These are phyloP conservation scores for Vimba vimba DNA, from an alignment of 2,113 vertebrate species.

Conservation along the genomic window DNA sequence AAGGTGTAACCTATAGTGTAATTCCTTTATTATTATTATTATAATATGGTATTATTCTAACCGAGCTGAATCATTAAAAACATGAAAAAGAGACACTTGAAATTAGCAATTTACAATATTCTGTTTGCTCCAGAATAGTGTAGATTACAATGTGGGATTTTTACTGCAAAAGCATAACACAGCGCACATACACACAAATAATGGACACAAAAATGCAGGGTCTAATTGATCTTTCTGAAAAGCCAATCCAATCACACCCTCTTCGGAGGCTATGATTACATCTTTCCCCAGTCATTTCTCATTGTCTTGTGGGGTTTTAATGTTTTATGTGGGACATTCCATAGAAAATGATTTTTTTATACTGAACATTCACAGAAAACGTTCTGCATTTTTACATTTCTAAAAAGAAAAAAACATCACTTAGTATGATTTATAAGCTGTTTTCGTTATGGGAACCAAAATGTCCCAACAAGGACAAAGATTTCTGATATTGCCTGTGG, in stretches of 20 bases:
- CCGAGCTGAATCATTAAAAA: neutral
- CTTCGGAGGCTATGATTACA: conserved; percentile 17
- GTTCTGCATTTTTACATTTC: too few relatives aligned
- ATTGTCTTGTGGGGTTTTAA: neutral
- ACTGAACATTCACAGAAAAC: too few relatives aligned
- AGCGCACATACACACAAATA: neutral
- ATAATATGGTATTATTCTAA: too few relatives aligned
- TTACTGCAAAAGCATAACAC: conserved; percentile 32
- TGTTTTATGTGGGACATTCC: too few relatives aligned
- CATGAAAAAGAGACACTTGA: neutral
- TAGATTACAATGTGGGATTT: conserved; percentile 37
- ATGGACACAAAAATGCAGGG: conserved; percentile 12
- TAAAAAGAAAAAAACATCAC: too few relatives aligned
- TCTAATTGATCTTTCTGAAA: conserved; percentile 45
- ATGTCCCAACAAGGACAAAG: too few relatives aligned
- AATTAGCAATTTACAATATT: conserved; percentile 43
- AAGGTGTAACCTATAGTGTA: neutral
- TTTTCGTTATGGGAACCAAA: too few relatives aligned
- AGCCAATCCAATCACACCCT: conserved; percentile 45
- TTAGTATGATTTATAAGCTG: too few relatives aligned
- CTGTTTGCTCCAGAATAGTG: conserved; percentile 38
- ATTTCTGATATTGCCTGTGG: too few relatives aligned
- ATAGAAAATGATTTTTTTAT: too few relatives aligned
- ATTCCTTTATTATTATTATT: too few relatives aligned
- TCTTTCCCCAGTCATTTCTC: conserved; percentile 22